Conservation (phyloP, 2,888 invertebrate genomes). For the Chloromyia formosa region DNA sequence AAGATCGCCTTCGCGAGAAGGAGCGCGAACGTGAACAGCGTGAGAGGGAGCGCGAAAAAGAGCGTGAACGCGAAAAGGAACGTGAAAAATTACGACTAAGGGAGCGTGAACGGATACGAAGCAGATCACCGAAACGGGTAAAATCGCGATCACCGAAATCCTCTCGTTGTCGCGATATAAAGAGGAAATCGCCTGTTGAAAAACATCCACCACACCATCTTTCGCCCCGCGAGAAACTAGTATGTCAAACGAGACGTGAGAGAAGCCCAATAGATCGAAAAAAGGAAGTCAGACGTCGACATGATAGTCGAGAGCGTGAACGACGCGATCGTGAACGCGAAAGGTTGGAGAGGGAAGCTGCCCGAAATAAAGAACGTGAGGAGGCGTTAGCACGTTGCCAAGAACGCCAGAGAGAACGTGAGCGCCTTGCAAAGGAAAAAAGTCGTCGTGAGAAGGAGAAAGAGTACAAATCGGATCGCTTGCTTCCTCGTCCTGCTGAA, state of each 20-base stretch:
- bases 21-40: slow-evolving; percentile 66
- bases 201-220: slow-evolving; percentile 56
- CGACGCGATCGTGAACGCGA: slow-evolving; percentile 67
- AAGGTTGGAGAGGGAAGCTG: slow-evolving; percentile 67
- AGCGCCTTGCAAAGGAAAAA: slow-evolving; percentile 64
- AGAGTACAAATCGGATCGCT: slow-evolving; percentile 67
- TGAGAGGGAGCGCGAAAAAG: slow-evolving; percentile 65
- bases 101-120: slow-evolving; percentile 65
- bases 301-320: slow-evolving; percentile 68
- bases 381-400: slow-evolving; percentile 76
- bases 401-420: slow-evolving; percentile 68
- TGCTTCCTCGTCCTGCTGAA: slow-evolving; percentile 72
- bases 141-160: slow-evolving; percentile 67
- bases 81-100: slow-evolving; percentile 64
- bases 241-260: slow-evolving; percentile 61
- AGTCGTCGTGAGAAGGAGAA: slow-evolving; percentile 65
- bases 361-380: slow-evolving; percentile 70
- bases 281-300: slow-evolving; percentile 57
- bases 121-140: slow-evolving; percentile 67
- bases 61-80: slow-evolving; percentile 66
- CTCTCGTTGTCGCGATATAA: slow-evolving; percentile 66
- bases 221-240: slow-evolving; percentile 62
- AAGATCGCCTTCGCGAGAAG: slow-evolving; percentile 57
- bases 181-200: slow-evolving; percentile 55
- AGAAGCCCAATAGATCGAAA: slow-evolving; percentile 55